Evolutionary conservation across 2,797 vertebrate genomes (phyloP).

Genomic region (Typhlichthys subterraneus): DNA sequence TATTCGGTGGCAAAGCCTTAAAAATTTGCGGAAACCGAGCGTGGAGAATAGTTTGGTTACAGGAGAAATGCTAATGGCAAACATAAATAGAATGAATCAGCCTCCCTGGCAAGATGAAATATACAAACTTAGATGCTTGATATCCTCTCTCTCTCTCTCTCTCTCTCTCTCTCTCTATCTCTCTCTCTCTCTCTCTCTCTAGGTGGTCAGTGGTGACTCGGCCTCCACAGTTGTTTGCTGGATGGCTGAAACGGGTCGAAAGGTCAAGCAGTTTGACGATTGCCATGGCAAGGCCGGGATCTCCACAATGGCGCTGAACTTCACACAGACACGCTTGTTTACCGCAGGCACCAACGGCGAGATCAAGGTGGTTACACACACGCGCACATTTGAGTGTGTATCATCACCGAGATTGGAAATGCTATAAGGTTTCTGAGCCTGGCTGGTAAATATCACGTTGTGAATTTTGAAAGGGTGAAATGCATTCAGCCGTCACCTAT

Average conservation of each 20-base stretch:
- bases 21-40: slow-evolving; percentile 37
- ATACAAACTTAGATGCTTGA: slow-evolving; percentile 36
- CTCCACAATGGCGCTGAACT: slow-evolving; percentile 78
- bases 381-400: slow-evolving; percentile 3
- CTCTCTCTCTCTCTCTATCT: neutral
- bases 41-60: slow-evolving; percentile 28
- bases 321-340: slow-evolving; percentile 78
- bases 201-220: slow-evolving; percentile 82
- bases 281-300: slow-evolving; percentile 84
- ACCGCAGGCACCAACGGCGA: slow-evolving; percentile 76
- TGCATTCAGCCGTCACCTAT: no score
- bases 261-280: slow-evolving; percentile 81
- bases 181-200: slow-evolving; percentile 8
- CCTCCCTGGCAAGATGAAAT: slow-evolving; percentile 11
- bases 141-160: neutral
- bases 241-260: slow-evolving; percentile 84
- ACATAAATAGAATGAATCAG: slow-evolving; percentile 19
- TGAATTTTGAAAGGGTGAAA: no score
- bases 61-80: slow-evolving; percentile 29
- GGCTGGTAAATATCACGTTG: no score
- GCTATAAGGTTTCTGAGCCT: neutral
- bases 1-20: slow-evolving; percentile 14
- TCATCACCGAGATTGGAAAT: slow-evolving; percentile 12
- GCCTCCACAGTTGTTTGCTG: slow-evolving; percentile 82
- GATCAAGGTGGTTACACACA: slow-evolving; percentile 69